Percentiles rank a stretch among this genome's conserved stretches.
Evolutionary conservation across 2,888 invertebrate genomes (phyloP).

Genomic region (Cataglyphis rosenhaueri): DNA sequence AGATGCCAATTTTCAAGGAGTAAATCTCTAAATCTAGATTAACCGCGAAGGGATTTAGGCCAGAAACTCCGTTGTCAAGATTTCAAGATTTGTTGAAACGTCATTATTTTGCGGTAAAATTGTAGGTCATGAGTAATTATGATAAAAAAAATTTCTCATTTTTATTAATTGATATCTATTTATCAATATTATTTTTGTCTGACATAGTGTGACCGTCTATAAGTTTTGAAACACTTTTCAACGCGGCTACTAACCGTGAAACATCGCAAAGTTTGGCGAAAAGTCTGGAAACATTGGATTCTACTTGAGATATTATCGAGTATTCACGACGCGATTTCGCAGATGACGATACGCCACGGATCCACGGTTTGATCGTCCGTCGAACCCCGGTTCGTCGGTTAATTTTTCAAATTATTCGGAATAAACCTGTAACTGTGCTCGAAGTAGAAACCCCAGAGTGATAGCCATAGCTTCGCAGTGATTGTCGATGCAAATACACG

Average conservation of each 20-base stretch:
- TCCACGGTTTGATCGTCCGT: constrained; percentile 37
- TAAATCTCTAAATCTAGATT: constrained; percentile 25
- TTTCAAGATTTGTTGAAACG: background rate
- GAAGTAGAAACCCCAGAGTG: constrained; percentile 75
- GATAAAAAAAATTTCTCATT: constrained; percentile 1
- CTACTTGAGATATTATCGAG: constrained; percentile 38
- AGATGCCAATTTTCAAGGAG: constrained; percentile 35
- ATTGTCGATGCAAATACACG: constrained; percentile 84
- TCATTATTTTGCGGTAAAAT: background rate
- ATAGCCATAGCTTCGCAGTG: constrained; percentile 78
- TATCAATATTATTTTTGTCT: background rate
- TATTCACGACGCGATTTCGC: constrained; percentile 37
- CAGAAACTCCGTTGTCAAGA: background rate
- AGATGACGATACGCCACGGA: constrained; percentile 29
- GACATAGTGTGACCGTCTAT: background rate
- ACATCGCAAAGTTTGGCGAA: constrained; percentile 21
- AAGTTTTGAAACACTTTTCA: constrained; percentile 6
- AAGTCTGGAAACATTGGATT: constrained; percentile 38
- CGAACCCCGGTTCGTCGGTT: constrained; percentile 55
- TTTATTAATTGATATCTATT: background rate
- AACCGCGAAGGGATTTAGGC: constrained; percentile 29
- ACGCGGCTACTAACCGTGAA: constrained; percentile 17
- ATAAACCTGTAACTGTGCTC: constrained; percentile 73
- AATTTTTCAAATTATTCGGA: constrained; percentile 77
- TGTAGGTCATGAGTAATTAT: background rate